Conservation (phyloP, 92 coral and sea anemone genomes). For the Pocillopora grandis region DNA sequence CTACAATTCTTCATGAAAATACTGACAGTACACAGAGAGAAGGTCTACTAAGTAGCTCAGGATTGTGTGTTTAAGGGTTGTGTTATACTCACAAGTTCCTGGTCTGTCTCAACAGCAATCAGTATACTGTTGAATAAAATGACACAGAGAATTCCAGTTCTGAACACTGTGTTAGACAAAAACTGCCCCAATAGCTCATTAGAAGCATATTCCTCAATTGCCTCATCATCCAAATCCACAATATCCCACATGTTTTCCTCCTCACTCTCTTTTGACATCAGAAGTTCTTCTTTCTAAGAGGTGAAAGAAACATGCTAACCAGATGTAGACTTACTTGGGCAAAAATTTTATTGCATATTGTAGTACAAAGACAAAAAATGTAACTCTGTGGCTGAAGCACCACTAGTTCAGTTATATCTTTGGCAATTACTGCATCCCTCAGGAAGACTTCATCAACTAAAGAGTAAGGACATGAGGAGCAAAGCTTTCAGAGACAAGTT, state of each 20-base stretch:
- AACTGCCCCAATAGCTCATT: slow-evolving; percentile 97
- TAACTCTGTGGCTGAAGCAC: no score
- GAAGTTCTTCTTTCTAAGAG: slow-evolving; percentile 76
- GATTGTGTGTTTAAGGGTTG: neutral
- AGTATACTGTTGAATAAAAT: slow-evolving; percentile 90
- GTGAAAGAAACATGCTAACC: neutral
- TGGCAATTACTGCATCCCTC: neutral
- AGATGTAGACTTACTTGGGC: neutral
- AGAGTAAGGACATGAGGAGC: no score
- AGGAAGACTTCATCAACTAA: neutral
- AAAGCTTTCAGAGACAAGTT: no score
- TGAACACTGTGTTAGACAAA: slow-evolving; percentile 84
- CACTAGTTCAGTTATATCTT: no score
- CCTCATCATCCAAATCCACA: slow-evolving; percentile 97
- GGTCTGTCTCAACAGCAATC: slow-evolving; percentile 94
- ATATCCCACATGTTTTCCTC: slow-evolving; percentile 99
- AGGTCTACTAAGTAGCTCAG: neutral
- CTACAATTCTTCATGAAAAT: no score
- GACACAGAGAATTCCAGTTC: slow-evolving; percentile 86
- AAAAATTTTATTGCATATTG: neutral
- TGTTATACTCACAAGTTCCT: slow-evolving; percentile 76
- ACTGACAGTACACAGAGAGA: no score
- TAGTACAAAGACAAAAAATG: neutral
- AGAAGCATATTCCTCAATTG: slow-evolving; percentile 97
- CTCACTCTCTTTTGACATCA: slow-evolving; percentile 71